A percentile compares a stretch with the other conserved stretches of the same genome.
phyloP scores from a whole-genome alignment of 2,797 vertebrate species.

The Adelosebastes latens region DNA sequence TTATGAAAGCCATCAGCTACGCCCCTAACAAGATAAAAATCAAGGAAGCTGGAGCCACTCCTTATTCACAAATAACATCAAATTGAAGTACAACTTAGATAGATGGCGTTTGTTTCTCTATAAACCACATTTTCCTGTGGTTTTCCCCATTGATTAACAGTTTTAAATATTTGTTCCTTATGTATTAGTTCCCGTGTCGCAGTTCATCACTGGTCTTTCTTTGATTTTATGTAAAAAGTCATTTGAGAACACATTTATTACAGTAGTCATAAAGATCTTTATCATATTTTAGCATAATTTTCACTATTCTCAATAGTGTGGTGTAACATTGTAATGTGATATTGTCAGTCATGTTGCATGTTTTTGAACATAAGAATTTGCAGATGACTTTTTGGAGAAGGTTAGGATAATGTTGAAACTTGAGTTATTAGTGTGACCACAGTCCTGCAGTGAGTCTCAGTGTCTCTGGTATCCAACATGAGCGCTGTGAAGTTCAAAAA shows the following conservation, averaged over 20 bases:
- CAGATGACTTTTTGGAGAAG: not conserved
- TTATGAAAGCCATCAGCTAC: not conserved
- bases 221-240: not conserved
- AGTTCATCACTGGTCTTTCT: not conserved
- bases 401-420: not conserved
- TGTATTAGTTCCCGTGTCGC: not conserved
- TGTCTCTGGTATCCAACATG: slow-evolving; percentile 15
- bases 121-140: not conserved
- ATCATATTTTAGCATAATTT: not conserved
- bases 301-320: not conserved
- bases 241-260: not conserved
- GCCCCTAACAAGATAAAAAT: slow-evolving; percentile 21
- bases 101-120: not conserved
- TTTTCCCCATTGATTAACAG: not conserved
- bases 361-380: not conserved
- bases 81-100: not conserved
- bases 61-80: slow-evolving; percentile 7
- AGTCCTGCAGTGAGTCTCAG: not conserved
- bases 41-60: slow-evolving; percentile 31
- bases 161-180: not conserved
- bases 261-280: not conserved
- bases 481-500: slow-evolving; percentile 21
- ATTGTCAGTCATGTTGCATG: not conserved
- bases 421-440: not conserved
- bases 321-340: not conserved